phyloP scores from a whole-genome alignment of 2,797 vertebrate species.

The Leuciscus waleckii region DNA sequence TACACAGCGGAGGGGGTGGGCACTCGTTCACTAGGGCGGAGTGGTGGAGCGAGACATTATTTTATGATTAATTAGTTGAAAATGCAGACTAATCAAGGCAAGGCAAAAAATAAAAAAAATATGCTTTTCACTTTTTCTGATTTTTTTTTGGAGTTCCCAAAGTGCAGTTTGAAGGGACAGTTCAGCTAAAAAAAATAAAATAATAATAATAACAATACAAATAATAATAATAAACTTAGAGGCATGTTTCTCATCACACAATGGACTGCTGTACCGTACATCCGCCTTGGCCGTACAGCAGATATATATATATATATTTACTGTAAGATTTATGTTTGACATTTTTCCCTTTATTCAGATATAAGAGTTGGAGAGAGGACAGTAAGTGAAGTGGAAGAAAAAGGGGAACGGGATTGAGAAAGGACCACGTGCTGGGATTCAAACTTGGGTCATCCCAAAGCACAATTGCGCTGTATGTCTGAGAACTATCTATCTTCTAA shows the following conservation, averaged over 20 bases:
- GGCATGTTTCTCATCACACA: conserved; percentile 28
- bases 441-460: not conserved
- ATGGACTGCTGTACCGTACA: too few relatives aligned
- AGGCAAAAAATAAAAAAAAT: too few relatives aligned
- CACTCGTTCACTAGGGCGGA: not conserved
- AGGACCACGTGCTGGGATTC: fast-evolving
- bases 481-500: not conserved
- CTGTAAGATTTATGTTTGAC: not conserved
- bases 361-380: not conserved
- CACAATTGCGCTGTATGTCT: not conserved
- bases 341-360: too few relatives aligned
- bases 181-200: not conserved
- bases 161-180: not conserved
- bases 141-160: not conserved
- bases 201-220: conserved; percentile 20
- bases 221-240: conserved; percentile 11
- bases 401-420: not conserved
- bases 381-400: not conserved
- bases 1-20: conserved; percentile 6
- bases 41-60: conserved; percentile 24
- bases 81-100: conserved; percentile 48
- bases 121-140: not conserved
- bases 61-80: conserved; percentile 56
- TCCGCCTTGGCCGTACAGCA: too few relatives aligned
- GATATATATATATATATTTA: too few relatives aligned